Evolutionary conservation across 2,888 invertebrate genomes (phyloP).

Genomic region (Clunio marinus): DNA sequence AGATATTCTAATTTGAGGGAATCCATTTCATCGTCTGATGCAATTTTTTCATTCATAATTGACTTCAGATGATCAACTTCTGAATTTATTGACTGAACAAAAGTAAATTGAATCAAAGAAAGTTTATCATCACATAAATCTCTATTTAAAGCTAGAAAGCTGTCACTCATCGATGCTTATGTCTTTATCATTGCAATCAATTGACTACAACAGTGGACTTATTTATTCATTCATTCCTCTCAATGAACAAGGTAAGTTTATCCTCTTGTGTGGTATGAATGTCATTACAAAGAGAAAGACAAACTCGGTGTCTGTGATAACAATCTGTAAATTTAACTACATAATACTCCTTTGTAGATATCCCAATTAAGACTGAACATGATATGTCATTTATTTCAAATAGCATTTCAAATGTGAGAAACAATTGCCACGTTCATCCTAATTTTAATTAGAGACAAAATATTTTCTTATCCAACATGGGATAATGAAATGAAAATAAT

Average conservation of each 20-base stretch:
- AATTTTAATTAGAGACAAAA: conserved; percentile 36
- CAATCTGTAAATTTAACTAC: background rate
- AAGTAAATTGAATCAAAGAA: too few relatives aligned
- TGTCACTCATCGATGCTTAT: background rate
- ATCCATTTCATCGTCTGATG: too few relatives aligned
- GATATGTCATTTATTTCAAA: background rate
- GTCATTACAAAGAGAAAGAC: background rate
- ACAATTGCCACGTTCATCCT: conserved; percentile 32
- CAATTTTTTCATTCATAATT: too few relatives aligned
- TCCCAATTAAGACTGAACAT: background rate
- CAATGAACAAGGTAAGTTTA: background rate
- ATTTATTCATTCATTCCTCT: conserved; percentile 1
- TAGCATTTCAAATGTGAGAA: too few relatives aligned
- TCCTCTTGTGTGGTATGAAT: background rate
- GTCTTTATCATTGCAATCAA: background rate
- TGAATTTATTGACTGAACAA: too few relatives aligned
- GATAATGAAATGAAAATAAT: background rate
- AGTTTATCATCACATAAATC: background rate
- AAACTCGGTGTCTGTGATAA: background rate
- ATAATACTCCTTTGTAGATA: background rate
- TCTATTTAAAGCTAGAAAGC: background rate
- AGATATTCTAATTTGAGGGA: too few relatives aligned
- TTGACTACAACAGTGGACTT: background rate
- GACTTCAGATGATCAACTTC: too few relatives aligned
- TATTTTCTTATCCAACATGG: background rate